phyloP scores from a whole-genome alignment of 2,113 vertebrate genomes.

The Raja brachyura region DNA sequence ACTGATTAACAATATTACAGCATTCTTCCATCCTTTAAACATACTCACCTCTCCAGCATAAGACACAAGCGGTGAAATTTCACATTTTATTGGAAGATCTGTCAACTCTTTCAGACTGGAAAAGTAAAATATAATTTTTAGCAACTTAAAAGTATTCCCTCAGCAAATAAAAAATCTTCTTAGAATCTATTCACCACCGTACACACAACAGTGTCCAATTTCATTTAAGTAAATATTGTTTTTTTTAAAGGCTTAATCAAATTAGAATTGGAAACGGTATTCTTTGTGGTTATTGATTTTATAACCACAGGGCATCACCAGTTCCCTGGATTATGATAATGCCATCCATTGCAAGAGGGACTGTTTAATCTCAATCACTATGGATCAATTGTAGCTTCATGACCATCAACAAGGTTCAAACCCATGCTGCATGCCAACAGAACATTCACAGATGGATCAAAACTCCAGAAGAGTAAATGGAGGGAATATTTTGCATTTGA shows the following conservation, averaged over 20 bases:
- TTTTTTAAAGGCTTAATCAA: too few relatives aligned
- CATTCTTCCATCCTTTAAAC: background rate
- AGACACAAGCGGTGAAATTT: constrained; percentile 87
- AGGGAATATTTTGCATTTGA: background rate
- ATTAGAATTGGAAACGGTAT: background rate
- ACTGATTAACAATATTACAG: background rate
- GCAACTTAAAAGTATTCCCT: background rate
- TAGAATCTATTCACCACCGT: constrained; percentile 19
- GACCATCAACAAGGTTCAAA: background rate
- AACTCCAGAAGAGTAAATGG: background rate
- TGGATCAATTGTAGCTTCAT: background rate
- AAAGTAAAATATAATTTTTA: constrained; percentile 28
- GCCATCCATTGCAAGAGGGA: too few relatives aligned
- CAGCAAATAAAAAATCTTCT: background rate
- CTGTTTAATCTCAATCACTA: background rate
- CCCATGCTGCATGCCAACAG: background rate
- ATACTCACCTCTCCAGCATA: constrained; percentile 86
- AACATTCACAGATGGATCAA: background rate
- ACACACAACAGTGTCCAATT: background rate
- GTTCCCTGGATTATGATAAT: background rate
- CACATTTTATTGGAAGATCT: constrained; percentile 88
- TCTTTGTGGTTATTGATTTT: too few relatives aligned
- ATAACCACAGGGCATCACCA: background rate
- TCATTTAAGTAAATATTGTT: background rate
- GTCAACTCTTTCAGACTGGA: constrained; percentile 84